Conservation (phyloP, 2,113 vertebrate genomes). For the Gymnarchus niloticus region DNA sequence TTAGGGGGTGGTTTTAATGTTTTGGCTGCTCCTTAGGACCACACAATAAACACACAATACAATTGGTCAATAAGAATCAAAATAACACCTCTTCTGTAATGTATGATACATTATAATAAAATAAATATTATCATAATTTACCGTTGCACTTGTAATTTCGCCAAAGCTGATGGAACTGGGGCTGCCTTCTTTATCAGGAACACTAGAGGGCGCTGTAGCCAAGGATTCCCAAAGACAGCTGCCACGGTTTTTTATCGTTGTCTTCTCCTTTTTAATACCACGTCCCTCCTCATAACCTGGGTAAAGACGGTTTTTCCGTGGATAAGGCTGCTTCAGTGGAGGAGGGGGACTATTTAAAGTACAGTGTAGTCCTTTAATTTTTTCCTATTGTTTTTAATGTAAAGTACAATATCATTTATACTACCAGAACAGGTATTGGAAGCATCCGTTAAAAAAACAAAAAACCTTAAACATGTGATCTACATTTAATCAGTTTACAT, state of each 20-base stretch:
- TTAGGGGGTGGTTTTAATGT: too few species aligned
- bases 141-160: background rate
- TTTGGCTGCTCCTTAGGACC: too few species aligned
- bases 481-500: background rate
- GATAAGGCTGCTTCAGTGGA: background rate
- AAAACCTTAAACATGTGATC: background rate
- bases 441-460: background rate
- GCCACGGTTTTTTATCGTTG: background rate
- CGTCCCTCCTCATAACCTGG: background rate
- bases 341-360: background rate
- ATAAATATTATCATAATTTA: background rate
- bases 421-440: background rate
- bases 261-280: constrained; percentile 15
- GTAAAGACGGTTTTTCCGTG: background rate
- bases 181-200: background rate
- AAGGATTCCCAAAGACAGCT: constrained; percentile 11
- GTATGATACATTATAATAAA: too few species aligned
- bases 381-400: background rate
- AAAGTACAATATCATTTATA: too few species aligned
- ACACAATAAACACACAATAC: too few species aligned
- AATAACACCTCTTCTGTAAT: too few species aligned
- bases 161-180: background rate
- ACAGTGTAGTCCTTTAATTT: background rate
- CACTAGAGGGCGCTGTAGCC: background rate
- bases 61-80: too few species aligned